Base-by-base conservation (phyloP, 1,140 invertebrate species). In the Drosophila neocordata region DNA sequence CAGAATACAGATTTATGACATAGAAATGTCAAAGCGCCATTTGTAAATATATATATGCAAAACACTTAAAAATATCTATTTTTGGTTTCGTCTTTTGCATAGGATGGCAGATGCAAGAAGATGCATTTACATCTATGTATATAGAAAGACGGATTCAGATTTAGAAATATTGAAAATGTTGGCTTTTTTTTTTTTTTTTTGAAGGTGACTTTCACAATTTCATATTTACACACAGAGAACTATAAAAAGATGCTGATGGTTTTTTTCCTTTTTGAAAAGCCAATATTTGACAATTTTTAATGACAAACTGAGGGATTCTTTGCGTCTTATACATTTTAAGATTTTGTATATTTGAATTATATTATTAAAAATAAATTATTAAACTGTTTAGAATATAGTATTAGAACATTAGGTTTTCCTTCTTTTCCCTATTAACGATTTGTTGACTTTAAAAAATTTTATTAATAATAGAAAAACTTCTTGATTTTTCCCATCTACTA, bases 1-100 rank as follows among this genome's bases (percentile, higher is more conserved):
- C 35, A 64, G 56, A 63, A 63, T 31, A 79, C 34, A 83, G 73
- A 84, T 84, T 84, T 79, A 84, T 84, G 80, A 73, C 80, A 84
- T 67, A 79, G 72, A 84, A 84, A 84, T 84, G 80, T 84, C 80
- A 84, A 84, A 77, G 67, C 18, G 68, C 57, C 24, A 63, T 59
- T 37, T 67, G 38, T 58, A 59, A 68, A 59, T 63, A 31, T 60
- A 34, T 61, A 44, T 22, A 59, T 58, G n/a, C n/a, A 24, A 57
- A 76, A 77, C 60, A 65, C 56, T 61, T 76, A 72, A 83, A 62
- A 59, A 55, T 67, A n/a, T 60, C 70, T 65, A 69, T 77, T 79
- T 77, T 31, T 52, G 37, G 37, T 34, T 51, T 51, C 52, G 24
- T 24, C 37, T 69, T 60, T 61, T 56, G 64, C 65, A 68, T 73